phyloP scores from a whole-genome alignment of 2,888 invertebrate species.

The Perdita meconis region DNA sequence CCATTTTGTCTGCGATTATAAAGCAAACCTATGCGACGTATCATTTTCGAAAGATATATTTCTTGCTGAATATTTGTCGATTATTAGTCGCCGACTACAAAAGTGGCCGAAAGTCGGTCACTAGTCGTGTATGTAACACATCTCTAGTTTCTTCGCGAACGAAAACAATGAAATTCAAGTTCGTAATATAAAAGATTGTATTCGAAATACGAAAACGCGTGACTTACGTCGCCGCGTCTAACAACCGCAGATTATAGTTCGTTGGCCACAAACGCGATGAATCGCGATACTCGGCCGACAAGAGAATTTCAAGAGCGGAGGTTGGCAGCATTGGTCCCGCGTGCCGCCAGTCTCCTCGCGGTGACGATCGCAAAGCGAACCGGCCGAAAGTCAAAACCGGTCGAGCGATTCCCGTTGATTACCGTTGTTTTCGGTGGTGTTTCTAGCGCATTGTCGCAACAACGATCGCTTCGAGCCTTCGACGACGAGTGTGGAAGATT shows the following conservation, averaged over 20 bases:
- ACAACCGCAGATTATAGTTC: background rate
- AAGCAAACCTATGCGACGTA: too few species aligned
- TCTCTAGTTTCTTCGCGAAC: too few species aligned
- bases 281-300: constrained; percentile 9
- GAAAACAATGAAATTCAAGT: too few species aligned
- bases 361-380: constrained; percentile 44
- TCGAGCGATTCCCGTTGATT: constrained; percentile 3
- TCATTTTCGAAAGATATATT: too few species aligned
- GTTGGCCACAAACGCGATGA: background rate
- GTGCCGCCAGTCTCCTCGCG: constrained; percentile 47
- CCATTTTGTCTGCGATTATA: too few species aligned
- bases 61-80: too few species aligned
- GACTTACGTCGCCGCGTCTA: background rate
- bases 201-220: too few species aligned
- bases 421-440: background rate
- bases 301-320: constrained; percentile 37
- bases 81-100: too few species aligned
- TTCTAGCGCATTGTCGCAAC: too few species aligned
- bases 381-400: constrained; percentile 30
- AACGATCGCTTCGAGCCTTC: background rate
- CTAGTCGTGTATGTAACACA: too few species aligned
- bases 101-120: too few species aligned
- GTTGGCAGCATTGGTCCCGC: constrained; percentile 57
- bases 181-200: too few species aligned
- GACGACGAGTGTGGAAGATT: background rate